Percentiles rank a stretch among this genome's conserved stretches.
These are phyloP conservation scores for Heliconius cydno DNA, from an alignment of 2,888 invertebrate genomes.

Conservation along the genomic window DNA sequence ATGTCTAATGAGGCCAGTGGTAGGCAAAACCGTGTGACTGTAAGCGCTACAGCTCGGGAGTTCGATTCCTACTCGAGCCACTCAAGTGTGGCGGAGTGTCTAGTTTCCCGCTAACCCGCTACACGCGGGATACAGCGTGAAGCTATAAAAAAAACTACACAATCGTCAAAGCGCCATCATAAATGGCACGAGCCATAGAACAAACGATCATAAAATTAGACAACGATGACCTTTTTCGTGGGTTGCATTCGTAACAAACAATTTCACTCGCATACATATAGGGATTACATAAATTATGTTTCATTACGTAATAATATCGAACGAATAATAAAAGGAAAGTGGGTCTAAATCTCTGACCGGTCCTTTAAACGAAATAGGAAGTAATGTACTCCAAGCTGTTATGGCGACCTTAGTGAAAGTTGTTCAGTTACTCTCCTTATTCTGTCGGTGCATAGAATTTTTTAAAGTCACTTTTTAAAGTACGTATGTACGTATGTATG, in stretches of 20 bases:
- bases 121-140: no score
- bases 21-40: no score
- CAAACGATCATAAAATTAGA: conserved; percentile 29
- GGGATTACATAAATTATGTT: conserved; percentile 55
- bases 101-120: no score
- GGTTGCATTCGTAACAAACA: conserved; percentile 49
- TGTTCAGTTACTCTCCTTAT: conserved; percentile 28
- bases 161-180: neutral
- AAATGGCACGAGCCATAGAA: conserved; percentile 19
- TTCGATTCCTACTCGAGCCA: no score
- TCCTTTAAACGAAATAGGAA: conserved; percentile 45
- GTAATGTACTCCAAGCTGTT: conserved; percentile 41
- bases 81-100: neutral
- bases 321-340: conserved; percentile 68
- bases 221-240: conserved; percentile 45
- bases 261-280: conserved; percentile 49
- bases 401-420: conserved; percentile 44
- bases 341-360: conserved; percentile 44
- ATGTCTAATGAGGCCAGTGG: no score
- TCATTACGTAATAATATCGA: conserved; percentile 63
- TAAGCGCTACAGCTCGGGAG: no score
- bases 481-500: neutral
- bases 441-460: conserved; percentile 35
- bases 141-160: no score
- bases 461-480: conserved; percentile 31